Base-by-base conservation (phyloP, 2,888 invertebrate species). In the Drosophila borborema region DNA sequence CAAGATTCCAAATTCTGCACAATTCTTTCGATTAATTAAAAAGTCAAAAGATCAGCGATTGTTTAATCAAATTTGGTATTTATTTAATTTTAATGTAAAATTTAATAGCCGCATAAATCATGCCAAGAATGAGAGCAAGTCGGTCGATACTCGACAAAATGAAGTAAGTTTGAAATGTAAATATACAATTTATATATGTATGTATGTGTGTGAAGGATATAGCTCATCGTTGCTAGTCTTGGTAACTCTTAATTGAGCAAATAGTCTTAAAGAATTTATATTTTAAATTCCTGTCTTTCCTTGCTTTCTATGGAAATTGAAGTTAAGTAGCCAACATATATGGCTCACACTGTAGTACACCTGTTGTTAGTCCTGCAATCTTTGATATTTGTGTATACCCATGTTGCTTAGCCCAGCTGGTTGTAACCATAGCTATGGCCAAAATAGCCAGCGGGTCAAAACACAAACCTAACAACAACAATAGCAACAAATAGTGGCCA, bases 391-490 rank as follows among this genome's bases (percentile, higher is more conserved):
- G n/a, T 68, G 48, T 48, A 16, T 51, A 43, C 12, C 59, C 58
- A 67, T 78, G 28, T 84, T 79, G 71, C 31, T 18, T 45, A 23
- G 23, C 53, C 51, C 51, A 51, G 51, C 51, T 51, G 36, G 18
- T 45, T 60, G 85, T 90, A 62, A 90, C 85, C 89, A 82, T 79
- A 86, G 86, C 76, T 71, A 76, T 79, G 53, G 59, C 31, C 31
- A 49, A 43, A 43, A 51, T 31, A n/a, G 55, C 28, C 23, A 64
- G 31, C 20, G 51, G 48, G 85, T 68, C 85, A 89, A 77, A 90
- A 89, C 85, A 85, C 5, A 86, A 81, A 60, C 54, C 34, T 48
- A 43, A 40, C 34, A 54, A 54, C 41, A 72, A 48, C 36, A 48
- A 40, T 28, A 54, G 34, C 41, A 72, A 48, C 36, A 70, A 40